Conservation (phyloP, 2,888 invertebrate species). For the Drosophila tripunctata region DNA sequence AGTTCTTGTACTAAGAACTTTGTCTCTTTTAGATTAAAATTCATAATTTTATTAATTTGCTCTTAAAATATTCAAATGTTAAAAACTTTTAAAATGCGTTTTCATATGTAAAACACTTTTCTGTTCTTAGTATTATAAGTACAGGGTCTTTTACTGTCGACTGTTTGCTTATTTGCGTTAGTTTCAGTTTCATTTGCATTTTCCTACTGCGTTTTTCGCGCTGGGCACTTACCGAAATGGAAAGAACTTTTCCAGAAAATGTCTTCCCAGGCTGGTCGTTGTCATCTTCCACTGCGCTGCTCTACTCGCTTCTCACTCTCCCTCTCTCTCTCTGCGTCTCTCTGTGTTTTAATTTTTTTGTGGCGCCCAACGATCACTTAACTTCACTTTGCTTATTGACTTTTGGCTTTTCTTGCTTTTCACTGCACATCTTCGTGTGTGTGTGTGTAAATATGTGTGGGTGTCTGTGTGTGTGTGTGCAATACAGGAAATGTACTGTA, state of each 20-base stretch:
- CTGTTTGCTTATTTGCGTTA: not conserved
- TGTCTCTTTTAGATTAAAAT: no score
- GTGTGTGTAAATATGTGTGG: constrained; percentile 10
- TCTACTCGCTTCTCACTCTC: no score
- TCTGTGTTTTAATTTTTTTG: not conserved
- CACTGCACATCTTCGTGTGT: not conserved
- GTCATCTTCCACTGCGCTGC: constrained; percentile 49
- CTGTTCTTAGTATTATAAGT: no score
- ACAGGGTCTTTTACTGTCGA: no score
- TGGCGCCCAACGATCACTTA: constrained; percentile 54
- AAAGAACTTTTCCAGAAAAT: constrained; percentile 74
- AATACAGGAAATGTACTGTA: constrained; percentile 48
- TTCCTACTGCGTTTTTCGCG: not conserved
- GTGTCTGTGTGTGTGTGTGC: constrained; percentile 15
- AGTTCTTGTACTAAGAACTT: no score
- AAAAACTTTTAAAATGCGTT: no score
- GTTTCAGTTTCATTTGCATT: not conserved
- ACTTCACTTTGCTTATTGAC: constrained; percentile 49
- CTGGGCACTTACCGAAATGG: constrained; percentile 69
- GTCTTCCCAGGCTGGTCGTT: constrained; percentile 71
- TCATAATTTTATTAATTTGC: no score
- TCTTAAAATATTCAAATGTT: no score
- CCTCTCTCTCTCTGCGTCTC: no score
- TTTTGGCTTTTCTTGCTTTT: constrained; percentile 28
- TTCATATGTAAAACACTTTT: no score